Conservation (phyloP, 2,888 invertebrate species). For the Zelleria hepariella region DNA sequence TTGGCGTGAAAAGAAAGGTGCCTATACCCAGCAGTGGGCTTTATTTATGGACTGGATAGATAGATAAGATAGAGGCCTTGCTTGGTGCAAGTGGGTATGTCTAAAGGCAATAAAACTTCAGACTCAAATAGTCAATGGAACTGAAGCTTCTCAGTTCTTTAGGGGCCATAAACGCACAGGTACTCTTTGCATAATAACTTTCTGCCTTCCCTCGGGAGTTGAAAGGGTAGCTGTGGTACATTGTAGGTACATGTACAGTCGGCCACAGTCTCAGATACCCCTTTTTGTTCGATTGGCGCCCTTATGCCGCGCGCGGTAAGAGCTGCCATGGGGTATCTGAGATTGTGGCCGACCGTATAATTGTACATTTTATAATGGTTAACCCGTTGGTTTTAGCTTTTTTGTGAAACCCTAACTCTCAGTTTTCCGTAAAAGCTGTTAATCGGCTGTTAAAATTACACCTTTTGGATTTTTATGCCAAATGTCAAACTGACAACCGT, state of each 20-base stretch:
- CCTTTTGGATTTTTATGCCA: too few species aligned
- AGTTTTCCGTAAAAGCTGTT: background rate
- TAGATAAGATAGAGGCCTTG: too few species aligned
- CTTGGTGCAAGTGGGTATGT: background rate
- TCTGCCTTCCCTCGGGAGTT: background rate
- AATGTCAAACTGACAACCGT: too few species aligned
- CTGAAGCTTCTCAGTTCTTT: background rate
- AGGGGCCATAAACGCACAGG: background rate
- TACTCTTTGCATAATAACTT: background rate
- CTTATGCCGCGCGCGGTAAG: too few species aligned
- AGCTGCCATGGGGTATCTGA: too few species aligned
- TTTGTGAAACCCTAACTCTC: background rate
- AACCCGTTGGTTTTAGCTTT: too few species aligned
- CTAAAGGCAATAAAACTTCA: background rate
- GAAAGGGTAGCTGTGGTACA: background rate
- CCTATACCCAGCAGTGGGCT: background rate
- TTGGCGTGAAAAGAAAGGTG: too few species aligned
- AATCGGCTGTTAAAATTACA: background rate
- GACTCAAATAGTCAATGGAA: background rate
- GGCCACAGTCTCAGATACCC: too few species aligned
- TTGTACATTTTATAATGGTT: too few species aligned
- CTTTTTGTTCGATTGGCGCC: too few species aligned
- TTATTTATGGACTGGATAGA: background rate
- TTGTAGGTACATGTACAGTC: too few species aligned
- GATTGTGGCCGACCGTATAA: too few species aligned